These are phyloP conservation scores for Drosophila elegans DNA, from an alignment of 1,140 invertebrate species.

Conservation along the genomic window DNA sequence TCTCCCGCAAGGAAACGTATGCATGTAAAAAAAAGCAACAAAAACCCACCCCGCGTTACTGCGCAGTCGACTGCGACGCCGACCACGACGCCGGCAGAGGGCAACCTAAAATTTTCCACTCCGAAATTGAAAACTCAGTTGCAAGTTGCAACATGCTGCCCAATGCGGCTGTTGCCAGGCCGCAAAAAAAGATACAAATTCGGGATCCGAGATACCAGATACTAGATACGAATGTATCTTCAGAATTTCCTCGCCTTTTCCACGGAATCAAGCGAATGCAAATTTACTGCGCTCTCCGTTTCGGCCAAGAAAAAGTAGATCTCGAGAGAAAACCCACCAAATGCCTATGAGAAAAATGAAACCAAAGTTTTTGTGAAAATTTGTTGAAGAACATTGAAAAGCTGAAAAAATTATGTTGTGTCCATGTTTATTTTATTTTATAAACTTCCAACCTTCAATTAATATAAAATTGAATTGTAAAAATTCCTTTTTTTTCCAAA, in stretches of 20 bases:
- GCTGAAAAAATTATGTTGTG: not conserved
- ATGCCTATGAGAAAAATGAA: slow-evolving; percentile 11
- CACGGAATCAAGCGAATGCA: slow-evolving; percentile 35
- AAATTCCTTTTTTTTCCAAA: too few species aligned
- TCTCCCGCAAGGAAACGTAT: slow-evolving; percentile 44
- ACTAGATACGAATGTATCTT: slow-evolving; percentile 33
- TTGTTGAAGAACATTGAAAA: not conserved
- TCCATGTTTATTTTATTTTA: too few species aligned
- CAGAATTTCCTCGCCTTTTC: slow-evolving; percentile 40
- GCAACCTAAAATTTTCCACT: slow-evolving; percentile 78
- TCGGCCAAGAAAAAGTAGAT: slow-evolving; percentile 23
- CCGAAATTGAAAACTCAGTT: slow-evolving; percentile 60
- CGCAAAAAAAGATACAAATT: slow-evolving; percentile 20
- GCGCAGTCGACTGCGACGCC: slow-evolving; percentile 30
- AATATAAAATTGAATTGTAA: too few species aligned
- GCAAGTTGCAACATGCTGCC: slow-evolving; percentile 40
- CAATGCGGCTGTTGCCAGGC: slow-evolving; percentile 42
- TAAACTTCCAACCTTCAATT: too few species aligned
- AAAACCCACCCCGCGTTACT: slow-evolving; percentile 34
- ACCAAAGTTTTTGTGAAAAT: slow-evolving; percentile 1
- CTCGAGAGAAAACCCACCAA: slow-evolving; percentile 11
- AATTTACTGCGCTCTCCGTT: slow-evolving; percentile 34
- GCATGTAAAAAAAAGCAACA: slow-evolving; percentile 8
- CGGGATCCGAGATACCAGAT: slow-evolving; percentile 12
- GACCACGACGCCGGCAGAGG: slow-evolving; percentile 31